phyloP scores from a whole-genome alignment of 2,113 vertebrate species.

The Reinhardtius hippoglossoides region DNA sequence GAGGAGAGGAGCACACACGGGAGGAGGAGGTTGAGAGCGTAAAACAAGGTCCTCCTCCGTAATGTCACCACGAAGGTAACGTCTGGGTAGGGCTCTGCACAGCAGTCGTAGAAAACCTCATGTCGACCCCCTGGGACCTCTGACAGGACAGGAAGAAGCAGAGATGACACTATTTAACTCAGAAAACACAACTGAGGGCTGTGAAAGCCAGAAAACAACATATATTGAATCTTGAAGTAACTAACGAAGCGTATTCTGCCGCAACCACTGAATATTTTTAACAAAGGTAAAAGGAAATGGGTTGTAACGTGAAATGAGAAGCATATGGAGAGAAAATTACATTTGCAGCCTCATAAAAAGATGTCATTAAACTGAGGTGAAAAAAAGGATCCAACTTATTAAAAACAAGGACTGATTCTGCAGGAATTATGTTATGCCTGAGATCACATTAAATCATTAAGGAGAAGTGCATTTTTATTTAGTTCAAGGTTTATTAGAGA shows the following conservation, averaged over 20 bases:
- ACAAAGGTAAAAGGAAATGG: neutral
- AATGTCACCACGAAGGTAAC: conserved; percentile 78
- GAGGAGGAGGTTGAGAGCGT: conserved; percentile 79
- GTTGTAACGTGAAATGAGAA: neutral
- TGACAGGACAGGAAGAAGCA: conserved; percentile 17
- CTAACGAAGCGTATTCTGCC: neutral
- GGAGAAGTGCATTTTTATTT: neutral
- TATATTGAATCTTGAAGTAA: neutral
- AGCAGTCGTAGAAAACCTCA: conserved; percentile 80
- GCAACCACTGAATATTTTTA: neutral
- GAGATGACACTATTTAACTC: too few species aligned
- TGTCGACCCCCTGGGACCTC: conserved; percentile 77
- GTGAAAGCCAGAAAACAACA: neutral
- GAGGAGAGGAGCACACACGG: conserved; percentile 80
- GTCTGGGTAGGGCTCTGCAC: conserved; percentile 76
- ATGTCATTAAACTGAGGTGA: neutral
- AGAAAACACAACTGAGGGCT: too few species aligned
- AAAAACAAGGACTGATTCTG: neutral
- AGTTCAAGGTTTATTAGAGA: neutral
- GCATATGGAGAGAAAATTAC: too few species aligned
- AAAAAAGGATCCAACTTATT: neutral
- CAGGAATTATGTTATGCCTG: neutral
- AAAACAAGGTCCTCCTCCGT: conserved; percentile 76
- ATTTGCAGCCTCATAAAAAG: conserved; percentile 6
- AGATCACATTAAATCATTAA: neutral